Evolutionary conservation across 2,113 vertebrate species (phyloP).

Genomic region (Hemicordylus capensis): DNA sequence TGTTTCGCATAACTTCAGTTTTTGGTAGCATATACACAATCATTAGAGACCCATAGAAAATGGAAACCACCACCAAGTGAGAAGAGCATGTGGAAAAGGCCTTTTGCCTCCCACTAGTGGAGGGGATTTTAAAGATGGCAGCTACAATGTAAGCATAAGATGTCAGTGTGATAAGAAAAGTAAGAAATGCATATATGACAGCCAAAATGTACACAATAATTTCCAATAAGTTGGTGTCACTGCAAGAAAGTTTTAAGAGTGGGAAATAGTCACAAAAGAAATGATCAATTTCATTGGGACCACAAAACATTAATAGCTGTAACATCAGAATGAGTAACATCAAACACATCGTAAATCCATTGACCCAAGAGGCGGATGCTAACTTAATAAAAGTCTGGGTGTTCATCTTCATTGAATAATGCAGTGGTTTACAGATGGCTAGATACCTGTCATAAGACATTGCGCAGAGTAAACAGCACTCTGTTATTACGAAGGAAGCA

Average conservation of each 20-base stretch:
- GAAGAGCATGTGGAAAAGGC: constrained; percentile 8
- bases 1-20: background rate
- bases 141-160: constrained; percentile 7
- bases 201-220: background rate
- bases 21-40: constrained; percentile 5
- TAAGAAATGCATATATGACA: background rate
- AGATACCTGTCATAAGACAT: constrained; percentile 21
- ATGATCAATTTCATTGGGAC: constrained; percentile 1
- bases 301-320: constrained; percentile 1
- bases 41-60: constrained; percentile 4
- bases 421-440: constrained; percentile 3
- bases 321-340: background rate
- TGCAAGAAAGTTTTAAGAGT: constrained; percentile 5
- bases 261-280: constrained; percentile 23
- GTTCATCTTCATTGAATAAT: background rate
- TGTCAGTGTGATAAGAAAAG: background rate
- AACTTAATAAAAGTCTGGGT: background rate
- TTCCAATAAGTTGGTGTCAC: constrained; percentile 4
- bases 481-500: constrained; percentile 48
- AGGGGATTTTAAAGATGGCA: constrained; percentile 2
- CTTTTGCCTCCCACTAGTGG: background rate
- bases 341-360: background rate
- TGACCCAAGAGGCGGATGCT: background rate
- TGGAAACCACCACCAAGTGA: background rate
- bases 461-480: constrained; percentile 34